Percentiles rank a stretch among this genome's conserved stretches.
Conservation (phyloP, 2,113 vertebrate genomes). For the Esox niger region DNA sequence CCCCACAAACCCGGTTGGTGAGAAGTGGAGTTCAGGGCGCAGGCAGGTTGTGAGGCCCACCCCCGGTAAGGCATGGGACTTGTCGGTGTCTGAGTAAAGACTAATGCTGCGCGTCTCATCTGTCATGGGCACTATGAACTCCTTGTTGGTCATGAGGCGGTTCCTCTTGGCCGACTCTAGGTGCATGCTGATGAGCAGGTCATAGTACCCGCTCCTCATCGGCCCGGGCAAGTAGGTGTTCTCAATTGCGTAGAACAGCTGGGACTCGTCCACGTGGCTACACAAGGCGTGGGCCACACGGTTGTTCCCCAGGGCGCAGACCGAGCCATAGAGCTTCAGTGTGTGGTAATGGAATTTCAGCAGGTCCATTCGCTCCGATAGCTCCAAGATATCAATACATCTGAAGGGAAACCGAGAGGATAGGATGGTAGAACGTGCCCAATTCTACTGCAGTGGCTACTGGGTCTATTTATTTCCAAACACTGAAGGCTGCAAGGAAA, state of each 20-base stretch:
- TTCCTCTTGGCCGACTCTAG: slow-evolving; percentile 90
- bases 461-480: too few relatives aligned
- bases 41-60: slow-evolving; percentile 86
- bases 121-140: slow-evolving; percentile 92
- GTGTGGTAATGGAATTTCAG: slow-evolving; percentile 91
- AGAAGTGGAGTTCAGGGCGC: slow-evolving; percentile 85
- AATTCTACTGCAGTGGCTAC: too few relatives aligned
- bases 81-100: slow-evolving; percentile 67
- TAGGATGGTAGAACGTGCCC: not conserved
- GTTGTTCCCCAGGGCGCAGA: slow-evolving; percentile 93
- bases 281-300: slow-evolving; percentile 91
- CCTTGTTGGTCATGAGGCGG: slow-evolving; percentile 87
- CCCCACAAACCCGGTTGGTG: slow-evolving; percentile 78
- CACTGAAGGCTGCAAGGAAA: too few relatives aligned
- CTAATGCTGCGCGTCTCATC: slow-evolving; percentile 79
- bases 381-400: slow-evolving; percentile 90
- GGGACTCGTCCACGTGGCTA: slow-evolving; percentile 90
- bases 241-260: slow-evolving; percentile 89
- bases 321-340: slow-evolving; percentile 84
- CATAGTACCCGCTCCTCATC: slow-evolving; percentile 87
- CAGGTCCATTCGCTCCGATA: slow-evolving; percentile 82
- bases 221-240: slow-evolving; percentile 85
- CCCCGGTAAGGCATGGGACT: slow-evolving; percentile 78
- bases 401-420: slow-evolving; percentile 52
- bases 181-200: slow-evolving; percentile 92